Conservation (phyloP, 1,140 invertebrate genomes). For the Calycopis cecrops region DNA sequence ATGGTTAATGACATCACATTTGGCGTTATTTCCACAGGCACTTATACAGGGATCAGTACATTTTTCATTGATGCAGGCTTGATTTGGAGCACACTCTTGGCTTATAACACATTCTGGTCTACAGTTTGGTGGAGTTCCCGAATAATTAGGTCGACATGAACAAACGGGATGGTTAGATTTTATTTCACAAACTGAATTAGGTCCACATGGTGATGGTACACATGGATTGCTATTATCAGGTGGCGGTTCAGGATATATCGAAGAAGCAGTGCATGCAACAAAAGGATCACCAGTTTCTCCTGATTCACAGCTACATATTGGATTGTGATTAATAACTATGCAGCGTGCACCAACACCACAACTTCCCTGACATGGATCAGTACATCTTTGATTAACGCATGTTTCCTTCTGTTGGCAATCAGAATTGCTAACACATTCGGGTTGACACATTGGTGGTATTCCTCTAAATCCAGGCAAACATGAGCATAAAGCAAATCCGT, state of each 20-base stretch:
- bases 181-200: constrained; percentile 89
- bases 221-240: constrained; percentile 79
- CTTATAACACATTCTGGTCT: constrained; percentile 85
- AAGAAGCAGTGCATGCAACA: constrained; percentile 78
- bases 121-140: constrained; percentile 83
- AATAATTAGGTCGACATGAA: constrained; percentile 85
- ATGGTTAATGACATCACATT: constrained; percentile 88
- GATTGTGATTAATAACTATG: constrained; percentile 87
- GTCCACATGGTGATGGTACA: constrained; percentile 87
- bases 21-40: constrained; percentile 86
- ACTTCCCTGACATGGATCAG: constrained; percentile 85
- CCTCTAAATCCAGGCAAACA: constrained; percentile 88
- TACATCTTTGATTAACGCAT: constrained; percentile 86
- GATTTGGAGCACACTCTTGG: constrained; percentile 83
- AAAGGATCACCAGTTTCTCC: constrained; percentile 88
- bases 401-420: constrained; percentile 86
- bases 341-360: constrained; percentile 86
- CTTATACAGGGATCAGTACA: constrained; percentile 85
- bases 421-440: constrained; percentile 87
- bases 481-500: constrained; percentile 85
- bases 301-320: constrained; percentile 86
- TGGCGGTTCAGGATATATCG: constrained; percentile 54
- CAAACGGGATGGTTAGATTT: constrained; percentile 86
- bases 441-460: constrained; percentile 85
- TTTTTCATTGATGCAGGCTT: constrained; percentile 88